A percentile compares a stretch with the other conserved stretches of the same genome.
phyloP scores from a whole-genome alignment of 2,113 vertebrate species.

The Dunckerocampus dactyliophorus region DNA sequence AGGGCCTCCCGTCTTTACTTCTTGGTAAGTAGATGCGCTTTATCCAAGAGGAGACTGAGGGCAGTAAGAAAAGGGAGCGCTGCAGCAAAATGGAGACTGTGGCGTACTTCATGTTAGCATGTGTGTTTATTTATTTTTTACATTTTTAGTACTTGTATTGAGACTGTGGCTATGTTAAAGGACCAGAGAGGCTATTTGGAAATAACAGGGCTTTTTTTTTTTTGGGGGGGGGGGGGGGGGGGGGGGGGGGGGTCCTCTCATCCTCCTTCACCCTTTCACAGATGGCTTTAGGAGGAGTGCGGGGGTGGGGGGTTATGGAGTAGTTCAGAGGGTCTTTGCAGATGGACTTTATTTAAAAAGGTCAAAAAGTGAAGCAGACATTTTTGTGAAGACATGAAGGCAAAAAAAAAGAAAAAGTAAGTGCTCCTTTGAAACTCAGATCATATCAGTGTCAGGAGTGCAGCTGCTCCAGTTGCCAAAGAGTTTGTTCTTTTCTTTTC shows the following conservation, averaged over 20 bases:
- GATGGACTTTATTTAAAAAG: conserved; percentile 68
- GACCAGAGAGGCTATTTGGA: conserved; percentile 32
- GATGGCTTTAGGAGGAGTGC: conserved; percentile 31
- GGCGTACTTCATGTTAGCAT: no score
- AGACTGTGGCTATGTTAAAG: not conserved
- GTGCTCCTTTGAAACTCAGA: conserved; percentile 63
- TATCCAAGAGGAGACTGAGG: not conserved
- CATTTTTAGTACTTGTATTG: no score
- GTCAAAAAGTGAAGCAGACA: conserved; percentile 65
- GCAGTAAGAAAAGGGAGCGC: not conserved
- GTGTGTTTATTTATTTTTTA: no score
- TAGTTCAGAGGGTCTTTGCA: conserved; percentile 60
- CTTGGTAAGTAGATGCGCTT: no score
- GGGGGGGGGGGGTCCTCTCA: not conserved
- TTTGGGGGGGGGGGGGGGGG: no score
- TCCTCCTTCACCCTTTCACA: conserved; percentile 50
- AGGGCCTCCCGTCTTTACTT: no score
- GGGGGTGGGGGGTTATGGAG: conserved; percentile 3
- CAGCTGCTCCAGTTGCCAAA: conserved; percentile 33
- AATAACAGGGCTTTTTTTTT: conserved; percentile 21
- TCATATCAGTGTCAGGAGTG: conserved; percentile 57
- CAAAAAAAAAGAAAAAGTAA: conserved; percentile 31
- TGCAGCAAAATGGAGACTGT: not conserved
- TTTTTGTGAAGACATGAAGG: conserved; percentile 53
- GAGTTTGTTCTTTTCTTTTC: conserved; percentile 9